Evolutionary conservation across 1,140 invertebrate genomes (phyloP), one percentile per base, ranked within the genome.

Genomic region (Drosophila prosaltans): DNA sequence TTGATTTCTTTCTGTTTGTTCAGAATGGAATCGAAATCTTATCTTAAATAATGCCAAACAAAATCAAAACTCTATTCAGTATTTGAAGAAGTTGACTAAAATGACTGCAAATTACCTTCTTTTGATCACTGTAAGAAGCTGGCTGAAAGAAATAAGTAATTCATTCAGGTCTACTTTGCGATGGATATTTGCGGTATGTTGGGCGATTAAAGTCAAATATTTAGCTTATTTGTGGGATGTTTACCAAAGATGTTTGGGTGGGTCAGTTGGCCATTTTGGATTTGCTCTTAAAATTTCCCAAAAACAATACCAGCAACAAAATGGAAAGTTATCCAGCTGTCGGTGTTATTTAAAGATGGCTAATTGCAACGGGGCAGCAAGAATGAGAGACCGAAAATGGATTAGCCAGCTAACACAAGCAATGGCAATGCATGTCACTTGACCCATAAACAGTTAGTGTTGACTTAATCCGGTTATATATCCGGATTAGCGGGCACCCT

Each of bases 141-240:
- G 4, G 5, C 7, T 21, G 28, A 36, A n/a, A 28, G 16, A 77
- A 39, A 76, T 70, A 77, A 70, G 69, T 67, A 80, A 80, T 66
- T 65, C 62, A 65, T 72, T 45, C 65, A 83, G 70, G 64, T 77
- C 59, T 26, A 9, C 30, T 36, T 6, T 79, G 70, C 61, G 66
- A 68, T 57, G 57, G 60, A 59, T 36, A 62, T 51, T 51, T 51
- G 45, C 45, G 45, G 45, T 48, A 16, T 48, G 45, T 24, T 48
- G 45, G 45, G 59, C 69, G 81, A 84, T 81, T 80, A 78, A 84
- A 81, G 73, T 57, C 66, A 84, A 84, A 85, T 85, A 84, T 84
- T 84, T 84, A 55, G 70, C 67, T 74, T 71, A 30, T 26, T 51
- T 51, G 26, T 51, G 45, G 21, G 58, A 58, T 74, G 73, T 69